Percentiles rank a stretch among this genome's conserved stretches.
Conservation (phyloP, 2,888 invertebrate genomes). For the Atherix ibis region DNA sequence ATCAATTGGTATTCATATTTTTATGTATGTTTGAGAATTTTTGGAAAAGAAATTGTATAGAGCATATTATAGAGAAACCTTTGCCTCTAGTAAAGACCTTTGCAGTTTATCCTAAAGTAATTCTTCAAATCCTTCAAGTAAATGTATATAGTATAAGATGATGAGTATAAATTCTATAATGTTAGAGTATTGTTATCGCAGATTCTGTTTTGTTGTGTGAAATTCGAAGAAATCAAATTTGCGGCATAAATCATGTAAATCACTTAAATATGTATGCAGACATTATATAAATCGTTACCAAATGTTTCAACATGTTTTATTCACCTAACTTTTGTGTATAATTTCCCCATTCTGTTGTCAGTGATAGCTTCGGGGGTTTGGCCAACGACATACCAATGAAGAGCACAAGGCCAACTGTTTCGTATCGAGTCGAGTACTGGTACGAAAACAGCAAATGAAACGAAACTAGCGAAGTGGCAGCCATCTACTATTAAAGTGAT, state of each 20-base stretch:
- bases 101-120: too few relatives aligned
- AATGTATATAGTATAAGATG: too few relatives aligned
- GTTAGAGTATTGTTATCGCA: background rate
- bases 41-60: too few relatives aligned
- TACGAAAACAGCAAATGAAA: background rate
- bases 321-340: slow-evolving; percentile 13
- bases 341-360: slow-evolving; percentile 9
- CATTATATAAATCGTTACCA: slow-evolving; percentile 33
- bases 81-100: too few relatives aligned
- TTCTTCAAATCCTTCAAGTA: too few relatives aligned
- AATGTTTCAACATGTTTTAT: slow-evolving; percentile 22
- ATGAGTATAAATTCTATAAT: background rate
- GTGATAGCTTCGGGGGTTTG: too few relatives aligned
- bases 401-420: too few relatives aligned
- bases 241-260: slow-evolving; percentile 33
- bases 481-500: background rate
- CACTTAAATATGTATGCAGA: slow-evolving; percentile 30
- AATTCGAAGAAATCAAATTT: slow-evolving; percentile 14
- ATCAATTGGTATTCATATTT: too few relatives aligned
- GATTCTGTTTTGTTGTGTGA: background rate
- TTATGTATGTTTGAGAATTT: too few relatives aligned
- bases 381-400: too few relatives aligned
- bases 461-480: background rate
- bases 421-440: slow-evolving; percentile 5
- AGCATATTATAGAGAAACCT: too few relatives aligned